Evolutionary conservation across 2,113 vertebrate genomes (phyloP).

Genomic region (Boleophthalmus pectinirostris): DNA sequence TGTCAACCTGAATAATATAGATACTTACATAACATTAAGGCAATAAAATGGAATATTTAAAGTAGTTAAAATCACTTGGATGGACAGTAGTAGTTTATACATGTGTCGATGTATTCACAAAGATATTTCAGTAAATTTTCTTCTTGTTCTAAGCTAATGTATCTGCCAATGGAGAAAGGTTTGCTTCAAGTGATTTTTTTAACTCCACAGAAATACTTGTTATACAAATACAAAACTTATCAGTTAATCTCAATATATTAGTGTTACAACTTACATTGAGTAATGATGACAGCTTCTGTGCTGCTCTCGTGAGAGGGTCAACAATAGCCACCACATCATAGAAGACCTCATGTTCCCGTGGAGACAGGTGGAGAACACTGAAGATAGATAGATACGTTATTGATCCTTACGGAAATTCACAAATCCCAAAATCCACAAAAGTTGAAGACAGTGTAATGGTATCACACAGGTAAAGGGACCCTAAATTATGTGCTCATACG

Average conservation of each 20-base stretch:
- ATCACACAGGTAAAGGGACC: not conserved
- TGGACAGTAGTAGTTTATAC: too few relatives aligned
- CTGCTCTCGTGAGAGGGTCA: constrained; percentile 90
- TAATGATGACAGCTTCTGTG: constrained; percentile 90
- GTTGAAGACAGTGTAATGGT: constrained; percentile 52
- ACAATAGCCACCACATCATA: constrained; percentile 89
- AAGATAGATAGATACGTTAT: too few relatives aligned
- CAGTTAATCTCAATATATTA: not conserved
- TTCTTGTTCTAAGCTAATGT: too few relatives aligned
- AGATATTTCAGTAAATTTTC: too few relatives aligned
- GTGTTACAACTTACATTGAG: constrained; percentile 83
- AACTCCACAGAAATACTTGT: not conserved
- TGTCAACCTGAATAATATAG: too few relatives aligned
- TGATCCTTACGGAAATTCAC: too few relatives aligned
- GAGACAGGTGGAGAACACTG: constrained; percentile 84
- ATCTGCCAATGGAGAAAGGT: too few relatives aligned
- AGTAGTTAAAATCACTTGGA: too few relatives aligned
- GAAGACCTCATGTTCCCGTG: constrained; percentile 81
- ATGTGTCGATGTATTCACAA: too few relatives aligned
- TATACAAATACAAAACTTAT: not conserved
- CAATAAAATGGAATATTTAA: too few relatives aligned
- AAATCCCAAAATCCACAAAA: too few relatives aligned
- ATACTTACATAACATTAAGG: too few relatives aligned
- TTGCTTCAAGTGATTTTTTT: not conserved
- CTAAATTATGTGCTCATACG: not conserved